Conservation (phyloP, 2,888 invertebrate species). For the Sarcophaga rosellei region DNA sequence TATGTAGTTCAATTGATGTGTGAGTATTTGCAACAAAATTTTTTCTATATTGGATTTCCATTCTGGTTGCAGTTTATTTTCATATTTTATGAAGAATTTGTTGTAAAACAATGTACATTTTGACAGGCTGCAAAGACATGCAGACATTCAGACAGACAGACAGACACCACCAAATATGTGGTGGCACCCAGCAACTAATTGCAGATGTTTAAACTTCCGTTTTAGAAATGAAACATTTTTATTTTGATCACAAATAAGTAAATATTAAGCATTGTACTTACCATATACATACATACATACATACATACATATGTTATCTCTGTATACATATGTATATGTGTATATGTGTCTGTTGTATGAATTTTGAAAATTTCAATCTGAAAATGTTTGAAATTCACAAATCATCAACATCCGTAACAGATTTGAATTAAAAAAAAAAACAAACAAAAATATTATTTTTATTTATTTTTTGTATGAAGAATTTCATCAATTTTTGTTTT, state of each 20-base stretch:
- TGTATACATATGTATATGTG: too few relatives aligned
- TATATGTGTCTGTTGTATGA: not conserved
- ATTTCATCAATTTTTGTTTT: conserved; percentile 54
- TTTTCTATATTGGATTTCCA: conserved; percentile 43
- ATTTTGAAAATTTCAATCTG: conserved; percentile 26
- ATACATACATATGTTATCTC: too few relatives aligned
- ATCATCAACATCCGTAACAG: conserved; percentile 68
- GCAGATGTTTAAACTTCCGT: conserved; percentile 68
- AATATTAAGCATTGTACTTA: too few relatives aligned
- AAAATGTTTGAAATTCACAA: conserved; percentile 66
- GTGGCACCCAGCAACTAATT: conserved; percentile 58
- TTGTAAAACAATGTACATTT: conserved; percentile 65
- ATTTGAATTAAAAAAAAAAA: conserved; percentile 50
- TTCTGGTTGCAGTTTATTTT: conserved; percentile 46
- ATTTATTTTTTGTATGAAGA: conserved; percentile 59
- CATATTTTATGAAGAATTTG: conserved; percentile 53
- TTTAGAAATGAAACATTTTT: conserved; percentile 35
- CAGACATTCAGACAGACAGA: not conserved
- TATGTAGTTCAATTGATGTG: conserved; percentile 41
- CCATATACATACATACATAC: not conserved
- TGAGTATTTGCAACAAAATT: conserved; percentile 51
- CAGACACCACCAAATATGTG: conserved; percentile 30
- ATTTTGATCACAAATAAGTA: too few relatives aligned
- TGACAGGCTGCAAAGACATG: conserved; percentile 60
- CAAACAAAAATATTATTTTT: not conserved